phyloP scores from a whole-genome alignment of 2,797 vertebrate genomes.

The Pelobates cultripes region DNA sequence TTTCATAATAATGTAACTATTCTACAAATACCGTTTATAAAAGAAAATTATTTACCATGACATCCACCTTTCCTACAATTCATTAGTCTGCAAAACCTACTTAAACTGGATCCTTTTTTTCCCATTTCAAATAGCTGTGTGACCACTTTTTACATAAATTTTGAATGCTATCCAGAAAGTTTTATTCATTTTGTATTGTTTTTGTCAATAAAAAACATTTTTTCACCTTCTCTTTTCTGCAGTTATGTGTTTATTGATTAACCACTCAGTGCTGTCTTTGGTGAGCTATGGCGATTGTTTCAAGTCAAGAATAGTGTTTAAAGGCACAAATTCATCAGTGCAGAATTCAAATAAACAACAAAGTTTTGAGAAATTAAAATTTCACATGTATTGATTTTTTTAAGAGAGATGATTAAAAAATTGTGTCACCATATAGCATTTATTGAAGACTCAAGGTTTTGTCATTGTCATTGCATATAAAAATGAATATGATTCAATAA shows the following conservation, averaged over 20 bases:
- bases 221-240: neutral
- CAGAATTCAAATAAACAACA: neutral
- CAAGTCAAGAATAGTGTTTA: neutral
- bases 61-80: neutral
- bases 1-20: conserved; percentile 1
- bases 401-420: conserved; percentile 13
- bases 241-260: conserved; percentile 2
- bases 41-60: neutral
- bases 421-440: neutral
- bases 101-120: neutral
- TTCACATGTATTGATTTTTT: conserved; percentile 14
- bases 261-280: neutral
- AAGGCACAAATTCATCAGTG: conserved; percentile 15
- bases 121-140: neutral
- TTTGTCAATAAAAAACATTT: neutral
- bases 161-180: neutral
- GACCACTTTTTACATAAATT: neutral
- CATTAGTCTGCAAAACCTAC: neutral
- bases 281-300: conserved; percentile 22
- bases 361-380: conserved; percentile 20
- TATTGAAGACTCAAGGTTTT: conserved; percentile 27
- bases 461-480: conserved; percentile 17
- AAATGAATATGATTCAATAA: conserved; percentile 20
- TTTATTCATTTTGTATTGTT: neutral
- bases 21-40: neutral